Base-by-base conservation (phyloP, 2,113 vertebrate species). In the Scalopus aquaticus region DNA sequence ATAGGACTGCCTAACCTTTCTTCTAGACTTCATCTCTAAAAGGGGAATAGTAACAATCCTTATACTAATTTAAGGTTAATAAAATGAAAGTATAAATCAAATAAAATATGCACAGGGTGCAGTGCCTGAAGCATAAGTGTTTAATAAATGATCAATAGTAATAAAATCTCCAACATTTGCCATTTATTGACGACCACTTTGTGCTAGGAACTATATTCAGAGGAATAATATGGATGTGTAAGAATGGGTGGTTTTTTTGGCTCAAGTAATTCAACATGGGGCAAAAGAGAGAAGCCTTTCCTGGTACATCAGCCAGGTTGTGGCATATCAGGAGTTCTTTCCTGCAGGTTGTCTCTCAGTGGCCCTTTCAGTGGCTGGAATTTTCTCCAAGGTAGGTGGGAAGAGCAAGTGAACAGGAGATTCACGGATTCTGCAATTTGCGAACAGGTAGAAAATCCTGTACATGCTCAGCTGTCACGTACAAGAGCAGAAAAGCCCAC, bases 41-140 rank as follows among this genome's bases (percentile, higher is more conserved):
- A 37, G 69, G 26, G 20, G 1, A 9, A 72, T 56, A 46, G 44
- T 62, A 73, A 70, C 35, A 42, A 2, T 69, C 12, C 35, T 80
- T 69, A 54, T 54, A 92, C 44, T 86, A 30, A 86, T 83, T 78
- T 74, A 67, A 88, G 56, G 35, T 95, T 73, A 56, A 39, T 82
- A 16, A 49, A 54, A 54, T 54, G 6, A 37, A 90, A 30, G 13
- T 79, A 24, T 62, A 42, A 79, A 65, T 49, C 28, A 58, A 88
- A 73, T 88, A 46, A 92, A 91, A 93, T 35, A 78, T 9, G 2
- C 32, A 74, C 3, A 42, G 11, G 69, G 30, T 4, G 19, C 19
- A 93, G 35, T 78, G 20, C 3, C 20, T 94, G 35, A 49, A 32
- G 37, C 11, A 60, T 13, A 85, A 19, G 35, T 64, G 2, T 22